phyloP scores from a whole-genome alignment of 2,888 invertebrate genomes.

The Cepaea hortensis region DNA sequence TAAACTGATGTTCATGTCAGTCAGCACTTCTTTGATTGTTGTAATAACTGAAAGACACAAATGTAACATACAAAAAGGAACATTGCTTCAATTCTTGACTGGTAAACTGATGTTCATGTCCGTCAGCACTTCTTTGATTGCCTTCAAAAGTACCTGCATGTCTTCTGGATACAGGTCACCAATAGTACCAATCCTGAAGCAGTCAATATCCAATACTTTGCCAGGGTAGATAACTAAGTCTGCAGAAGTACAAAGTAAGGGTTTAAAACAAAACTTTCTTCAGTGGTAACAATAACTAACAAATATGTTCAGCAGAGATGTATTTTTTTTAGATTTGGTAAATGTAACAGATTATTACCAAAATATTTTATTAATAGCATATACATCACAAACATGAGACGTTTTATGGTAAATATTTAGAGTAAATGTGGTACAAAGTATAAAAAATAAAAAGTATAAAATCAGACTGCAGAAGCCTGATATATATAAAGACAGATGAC shows the following conservation, averaged over 20 bases:
- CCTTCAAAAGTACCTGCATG: conserved; percentile 74
- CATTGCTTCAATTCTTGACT: conserved; percentile 39
- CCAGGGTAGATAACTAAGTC: conserved; percentile 78
- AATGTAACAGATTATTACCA: too few species aligned
- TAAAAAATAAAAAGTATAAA: too few species aligned
- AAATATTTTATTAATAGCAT: too few species aligned
- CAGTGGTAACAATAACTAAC: too few species aligned
- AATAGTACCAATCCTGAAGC: conserved; percentile 78
- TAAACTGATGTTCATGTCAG: conserved; percentile 74
- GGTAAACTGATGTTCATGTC: conserved; percentile 74
- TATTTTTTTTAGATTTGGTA: too few species aligned
- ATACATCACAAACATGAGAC: too few species aligned
- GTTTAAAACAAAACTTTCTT: not conserved
- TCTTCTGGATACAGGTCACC: conserved; percentile 76
- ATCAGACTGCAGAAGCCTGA: too few species aligned
- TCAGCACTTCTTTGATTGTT: conserved; percentile 73
- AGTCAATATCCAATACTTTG: conserved; percentile 76
- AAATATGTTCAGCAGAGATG: too few species aligned
- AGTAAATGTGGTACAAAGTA: too few species aligned
- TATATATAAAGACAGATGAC: too few species aligned
- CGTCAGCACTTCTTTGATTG: conserved; percentile 73
- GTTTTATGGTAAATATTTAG: too few species aligned
- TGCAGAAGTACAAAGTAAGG: conserved; percentile 59
- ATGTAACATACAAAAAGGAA: not conserved
- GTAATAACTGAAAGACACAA: not conserved